These are phyloP conservation scores for Drosophila tsacasi DNA, from an alignment of 1,140 invertebrate genomes.

Conservation along the genomic window DNA sequence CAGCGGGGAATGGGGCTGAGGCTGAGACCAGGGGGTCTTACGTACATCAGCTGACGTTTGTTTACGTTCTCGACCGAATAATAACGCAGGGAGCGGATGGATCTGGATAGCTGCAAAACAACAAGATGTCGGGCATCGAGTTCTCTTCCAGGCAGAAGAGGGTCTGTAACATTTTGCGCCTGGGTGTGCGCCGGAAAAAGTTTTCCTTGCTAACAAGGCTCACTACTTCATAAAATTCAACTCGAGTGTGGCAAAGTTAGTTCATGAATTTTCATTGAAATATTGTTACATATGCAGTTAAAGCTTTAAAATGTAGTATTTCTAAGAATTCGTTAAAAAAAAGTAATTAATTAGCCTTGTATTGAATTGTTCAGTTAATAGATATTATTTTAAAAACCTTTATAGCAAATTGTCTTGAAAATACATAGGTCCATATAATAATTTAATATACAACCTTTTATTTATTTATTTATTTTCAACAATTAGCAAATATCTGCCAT, in stretches of 20 bases:
- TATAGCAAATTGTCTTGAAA: not conserved
- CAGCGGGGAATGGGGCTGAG: conserved; percentile 3
- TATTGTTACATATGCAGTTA: not conserved
- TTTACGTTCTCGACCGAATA: conserved; percentile 57
- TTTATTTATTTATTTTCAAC: no score
- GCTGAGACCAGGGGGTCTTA: conserved; percentile 23
- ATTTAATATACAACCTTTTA: not conserved
- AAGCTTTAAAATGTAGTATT: not conserved
- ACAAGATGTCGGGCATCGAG: conserved; percentile 32
- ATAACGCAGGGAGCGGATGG: conserved; percentile 49
- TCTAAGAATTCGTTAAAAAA: no score
- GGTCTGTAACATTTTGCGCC: conserved; percentile 11
- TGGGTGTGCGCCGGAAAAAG: not conserved
- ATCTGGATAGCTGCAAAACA: conserved; percentile 46
- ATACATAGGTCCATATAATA: not conserved
- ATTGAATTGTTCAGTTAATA: no score
- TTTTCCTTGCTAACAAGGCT: conserved; percentile 1
- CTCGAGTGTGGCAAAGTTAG: not conserved
- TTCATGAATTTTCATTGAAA: conserved; percentile 6
- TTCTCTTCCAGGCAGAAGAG: conserved; percentile 13
- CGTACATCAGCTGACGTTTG: conserved; percentile 74
- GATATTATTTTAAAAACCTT: no score
- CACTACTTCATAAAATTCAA: not conserved
- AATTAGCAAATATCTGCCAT: no score
- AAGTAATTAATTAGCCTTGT: no score